A percentile compares a stretch with the other conserved stretches of the same genome.
These are phyloP conservation scores for Mythimna pallens DNA, from an alignment of 2,888 invertebrate genomes.

Conservation along the genomic window DNA sequence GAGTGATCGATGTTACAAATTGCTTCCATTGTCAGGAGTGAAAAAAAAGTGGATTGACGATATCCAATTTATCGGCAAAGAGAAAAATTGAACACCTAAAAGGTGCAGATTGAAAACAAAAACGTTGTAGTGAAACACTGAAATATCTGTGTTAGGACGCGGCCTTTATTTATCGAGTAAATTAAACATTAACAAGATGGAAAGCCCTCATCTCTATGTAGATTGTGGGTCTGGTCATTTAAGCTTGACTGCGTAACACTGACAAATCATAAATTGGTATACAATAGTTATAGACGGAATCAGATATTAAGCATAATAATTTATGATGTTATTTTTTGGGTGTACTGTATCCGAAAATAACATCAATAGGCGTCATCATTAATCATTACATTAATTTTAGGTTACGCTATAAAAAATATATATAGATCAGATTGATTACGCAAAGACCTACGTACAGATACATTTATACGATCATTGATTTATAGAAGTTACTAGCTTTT, in stretches of 20 bases:
- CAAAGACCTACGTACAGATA: constrained; percentile 7
- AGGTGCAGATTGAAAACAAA: constrained; percentile 57
- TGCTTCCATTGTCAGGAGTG: constrained; percentile 71
- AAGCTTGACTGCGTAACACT: constrained; percentile 37
- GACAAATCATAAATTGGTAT: constrained; percentile 43
- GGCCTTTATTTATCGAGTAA: constrained; percentile 54
- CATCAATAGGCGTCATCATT: too few relatives aligned
- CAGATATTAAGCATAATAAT: constrained; percentile 3
- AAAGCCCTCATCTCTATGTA: constrained; percentile 65
- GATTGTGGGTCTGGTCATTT: constrained; percentile 60
- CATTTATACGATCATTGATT: constrained; percentile 33
- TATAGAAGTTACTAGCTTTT: constrained; percentile 34
- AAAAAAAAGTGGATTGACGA: constrained; percentile 69
- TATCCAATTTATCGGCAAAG: constrained; percentile 70
- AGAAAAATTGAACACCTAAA: constrained; percentile 58
- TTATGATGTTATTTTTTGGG: background rate
- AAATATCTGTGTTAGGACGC: constrained; percentile 39
- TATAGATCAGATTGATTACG: constrained; percentile 37
- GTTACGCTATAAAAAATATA: constrained; percentile 19
- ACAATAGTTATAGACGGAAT: constrained; percentile 18
- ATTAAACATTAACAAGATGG: constrained; percentile 65
- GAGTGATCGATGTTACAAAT: constrained; percentile 70
- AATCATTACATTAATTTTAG: constrained; percentile 7
- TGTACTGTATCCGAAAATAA: background rate
- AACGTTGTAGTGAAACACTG: constrained; percentile 38